These are phyloP conservation scores for Drosophila sucinea DNA, from an alignment of 1,140 invertebrate species.

Conservation along the genomic window DNA sequence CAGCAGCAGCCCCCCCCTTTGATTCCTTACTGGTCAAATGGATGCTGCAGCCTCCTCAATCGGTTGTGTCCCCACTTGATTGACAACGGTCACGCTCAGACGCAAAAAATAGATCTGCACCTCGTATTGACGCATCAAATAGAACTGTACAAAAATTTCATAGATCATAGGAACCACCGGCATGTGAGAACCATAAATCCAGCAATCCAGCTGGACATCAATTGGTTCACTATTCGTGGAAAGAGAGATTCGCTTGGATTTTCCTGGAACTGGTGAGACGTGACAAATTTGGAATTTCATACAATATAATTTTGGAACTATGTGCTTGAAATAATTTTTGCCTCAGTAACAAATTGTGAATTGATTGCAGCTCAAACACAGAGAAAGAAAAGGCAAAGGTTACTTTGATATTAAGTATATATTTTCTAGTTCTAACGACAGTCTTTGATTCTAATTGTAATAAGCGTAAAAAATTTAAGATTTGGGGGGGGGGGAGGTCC, in stretches of 20 bases:
- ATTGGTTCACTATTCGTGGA: slow-evolving; percentile 1
- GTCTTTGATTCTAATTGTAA: slow-evolving; percentile 54
- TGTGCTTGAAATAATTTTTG: slow-evolving; percentile 7
- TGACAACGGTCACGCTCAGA: slow-evolving; percentile 47
- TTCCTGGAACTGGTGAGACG: slow-evolving; percentile 28
- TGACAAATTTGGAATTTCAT: slow-evolving; percentile 64
- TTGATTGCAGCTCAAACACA: not conserved
- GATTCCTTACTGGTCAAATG: not conserved
- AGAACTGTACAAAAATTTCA: slow-evolving; percentile 56
- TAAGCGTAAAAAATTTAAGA: slow-evolving; percentile 39
- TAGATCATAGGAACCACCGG: slow-evolving; percentile 48
- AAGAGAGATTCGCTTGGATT: slow-evolving; percentile 9
- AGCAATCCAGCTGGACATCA: not conserved
- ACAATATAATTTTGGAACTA: slow-evolving; percentile 40
- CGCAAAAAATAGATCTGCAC: slow-evolving; percentile 56
- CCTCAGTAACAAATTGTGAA: slow-evolving; percentile 21
- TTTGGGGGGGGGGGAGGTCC: not conserved
- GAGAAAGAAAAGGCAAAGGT: not conserved
- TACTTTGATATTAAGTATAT: not conserved
- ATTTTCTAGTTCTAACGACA: slow-evolving; percentile 39
- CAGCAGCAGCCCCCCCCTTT: not conserved
- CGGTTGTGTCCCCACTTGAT: slow-evolving; percentile 30
- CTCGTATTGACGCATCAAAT: slow-evolving; percentile 51
- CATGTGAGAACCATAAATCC: slow-evolving; percentile 28
- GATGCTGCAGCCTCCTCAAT: slow-evolving; percentile 21